Evolutionary conservation across 2,113 vertebrate genomes (phyloP).

Genomic region (Nestor notabilis): DNA sequence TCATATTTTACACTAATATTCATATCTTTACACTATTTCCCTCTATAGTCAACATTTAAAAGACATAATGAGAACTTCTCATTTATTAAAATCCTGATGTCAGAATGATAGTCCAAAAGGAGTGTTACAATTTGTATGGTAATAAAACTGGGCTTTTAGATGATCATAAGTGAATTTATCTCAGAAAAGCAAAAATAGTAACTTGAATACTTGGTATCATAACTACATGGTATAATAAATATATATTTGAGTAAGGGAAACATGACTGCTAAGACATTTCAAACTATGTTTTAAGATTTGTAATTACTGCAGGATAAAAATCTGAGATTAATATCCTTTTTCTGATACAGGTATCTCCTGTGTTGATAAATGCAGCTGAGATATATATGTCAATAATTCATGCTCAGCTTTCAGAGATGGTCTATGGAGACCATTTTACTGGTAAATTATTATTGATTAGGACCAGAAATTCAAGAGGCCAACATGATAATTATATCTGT

Average conservation of each 20-base stretch:
- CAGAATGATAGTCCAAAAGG: not conserved
- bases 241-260: not conserved
- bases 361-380: not conserved
- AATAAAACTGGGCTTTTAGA: not conserved
- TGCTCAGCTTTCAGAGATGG: not conserved
- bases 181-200: not conserved
- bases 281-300: not conserved
- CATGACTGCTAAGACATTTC: not conserved
- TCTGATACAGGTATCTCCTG: not conserved
- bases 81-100: conserved; percentile 19
- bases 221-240: not conserved
- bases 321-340: not conserved
- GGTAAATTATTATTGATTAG: not conserved
- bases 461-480: not conserved
- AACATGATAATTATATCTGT: not conserved
- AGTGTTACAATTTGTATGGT: not conserved
- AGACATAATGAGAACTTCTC: not conserved
- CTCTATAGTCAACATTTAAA: not conserved
- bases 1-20: not conserved
- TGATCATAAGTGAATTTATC: not conserved
- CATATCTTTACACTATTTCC: not conserved
- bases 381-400: not conserved
- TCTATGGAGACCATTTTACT: not conserved
- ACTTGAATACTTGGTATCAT: not conserved
- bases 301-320: not conserved